Evolutionary conservation across 2,888 invertebrate genomes (phyloP).

Genomic region (Heliothis peltigera): DNA sequence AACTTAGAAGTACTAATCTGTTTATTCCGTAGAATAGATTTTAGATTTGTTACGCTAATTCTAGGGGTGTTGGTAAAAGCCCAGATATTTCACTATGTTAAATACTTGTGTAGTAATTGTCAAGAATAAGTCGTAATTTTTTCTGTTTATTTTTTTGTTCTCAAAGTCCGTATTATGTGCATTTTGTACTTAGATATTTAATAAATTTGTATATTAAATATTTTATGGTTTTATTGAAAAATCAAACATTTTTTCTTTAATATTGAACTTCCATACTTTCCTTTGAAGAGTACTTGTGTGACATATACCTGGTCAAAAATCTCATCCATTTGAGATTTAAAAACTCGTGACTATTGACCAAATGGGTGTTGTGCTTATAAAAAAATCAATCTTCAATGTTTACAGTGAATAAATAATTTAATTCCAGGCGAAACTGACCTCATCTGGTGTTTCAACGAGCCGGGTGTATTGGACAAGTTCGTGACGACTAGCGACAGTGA

Average conservation of each 20-base stretch:
- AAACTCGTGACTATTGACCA: too few species aligned
- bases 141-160: conserved; percentile 34
- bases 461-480: conserved; percentile 92
- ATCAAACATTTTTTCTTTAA: too few species aligned
- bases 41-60: conserved; percentile 21
- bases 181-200: conserved; percentile 58
- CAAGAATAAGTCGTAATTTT: conserved; percentile 33
- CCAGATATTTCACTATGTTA: conserved; percentile 29
- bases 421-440: conserved; percentile 92
- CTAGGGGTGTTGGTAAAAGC: conserved; percentile 34
- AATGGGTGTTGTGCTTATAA: neutral
- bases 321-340: too few species aligned
- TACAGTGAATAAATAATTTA: neutral
- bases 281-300: too few species aligned
- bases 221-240: conserved; percentile 20
- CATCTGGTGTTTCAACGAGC: conserved; percentile 92
- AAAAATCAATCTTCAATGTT: neutral
- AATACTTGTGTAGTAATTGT: conserved; percentile 42
- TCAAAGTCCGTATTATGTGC: conserved; percentile 35
- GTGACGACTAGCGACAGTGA: conserved; percentile 94
- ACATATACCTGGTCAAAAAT: too few species aligned
- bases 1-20: neutral
- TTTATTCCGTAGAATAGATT: conserved; percentile 2
- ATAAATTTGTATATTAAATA: conserved; percentile 52
- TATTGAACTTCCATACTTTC: too few species aligned